A percentile compares a stretch with the other conserved stretches of the same genome.
phyloP scores from a whole-genome alignment of 2,888 invertebrate genomes.

The Taphrorychus bicolor region DNA sequence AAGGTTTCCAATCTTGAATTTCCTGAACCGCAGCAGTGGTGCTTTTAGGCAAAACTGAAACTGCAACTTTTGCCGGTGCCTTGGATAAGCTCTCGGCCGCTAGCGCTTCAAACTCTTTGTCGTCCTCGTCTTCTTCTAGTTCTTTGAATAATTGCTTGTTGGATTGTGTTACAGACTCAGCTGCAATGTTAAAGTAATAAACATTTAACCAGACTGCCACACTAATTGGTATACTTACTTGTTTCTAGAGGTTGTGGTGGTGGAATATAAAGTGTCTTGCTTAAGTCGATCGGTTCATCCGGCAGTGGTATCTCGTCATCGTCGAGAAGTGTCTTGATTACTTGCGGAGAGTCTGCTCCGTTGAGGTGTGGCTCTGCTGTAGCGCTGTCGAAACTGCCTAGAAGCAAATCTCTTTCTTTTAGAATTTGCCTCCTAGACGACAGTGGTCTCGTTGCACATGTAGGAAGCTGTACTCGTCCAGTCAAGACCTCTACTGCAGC shows the following conservation, averaged over 20 bases:
- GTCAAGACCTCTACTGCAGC: slow-evolving; percentile 88
- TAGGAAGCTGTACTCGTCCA: slow-evolving; percentile 80
- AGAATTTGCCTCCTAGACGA: slow-evolving; percentile 60
- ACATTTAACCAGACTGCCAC: no score
- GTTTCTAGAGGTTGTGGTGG: slow-evolving; percentile 20
- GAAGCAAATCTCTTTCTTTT: slow-evolving; percentile 70
- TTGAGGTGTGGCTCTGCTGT: background rate
- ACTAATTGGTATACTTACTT: slow-evolving; percentile 10
- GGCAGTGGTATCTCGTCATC: slow-evolving; percentile 72
- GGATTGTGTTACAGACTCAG: background rate
- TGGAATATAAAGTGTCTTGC: slow-evolving; percentile 63
- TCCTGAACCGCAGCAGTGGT: slow-evolving; percentile 56
- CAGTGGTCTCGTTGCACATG: slow-evolving; percentile 63
- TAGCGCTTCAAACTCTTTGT: slow-evolving; percentile 79
- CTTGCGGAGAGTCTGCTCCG: slow-evolving; percentile 4
- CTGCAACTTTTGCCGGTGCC: slow-evolving; percentile 47
- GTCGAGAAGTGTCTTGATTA: slow-evolving; percentile 70
- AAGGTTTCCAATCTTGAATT: slow-evolving; percentile 69
- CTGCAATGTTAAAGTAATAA: background rate
- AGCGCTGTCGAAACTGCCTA: slow-evolving; percentile 68
- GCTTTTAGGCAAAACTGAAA: background rate
- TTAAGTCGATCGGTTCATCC: slow-evolving; percentile 76
- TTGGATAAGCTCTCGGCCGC: slow-evolving; percentile 78
- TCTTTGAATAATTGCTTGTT: slow-evolving; percentile 51
- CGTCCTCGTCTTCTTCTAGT: slow-evolving; percentile 72